Base-by-base conservation (phyloP, 2,113 vertebrate species). In the Myxocyprinus asiaticus region DNA sequence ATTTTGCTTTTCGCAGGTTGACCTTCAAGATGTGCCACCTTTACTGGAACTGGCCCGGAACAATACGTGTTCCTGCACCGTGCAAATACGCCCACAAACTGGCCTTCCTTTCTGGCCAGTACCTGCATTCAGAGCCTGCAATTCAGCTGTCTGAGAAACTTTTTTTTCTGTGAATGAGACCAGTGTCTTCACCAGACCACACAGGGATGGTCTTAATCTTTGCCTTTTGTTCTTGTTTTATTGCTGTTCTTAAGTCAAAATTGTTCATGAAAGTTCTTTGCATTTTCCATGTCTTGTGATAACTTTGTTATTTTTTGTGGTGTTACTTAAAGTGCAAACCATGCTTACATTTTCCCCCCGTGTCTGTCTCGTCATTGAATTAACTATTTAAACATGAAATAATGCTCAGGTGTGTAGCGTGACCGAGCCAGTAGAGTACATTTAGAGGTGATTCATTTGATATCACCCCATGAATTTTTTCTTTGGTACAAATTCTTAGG, bases 1-100 rank as follows among this genome's bases (percentile, higher is more conserved):
- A 12, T 12, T 55, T 55, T 55, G 51, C 51, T 12, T 14, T 43
- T 48, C n/a, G 47, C 88, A 98, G 97, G 92, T 56, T 99, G 85
- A 98, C 98, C 0, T 99, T 95, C 92, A 97, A 99, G 88, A 94
- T 99, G 83, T 96, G 96, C 78, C 97, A 98, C 88, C 84, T 98
- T 55, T 99, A 99, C 90, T 99, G 97, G 97, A 99, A 99, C 87
- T 99, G 96, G 96, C 93, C 97, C 0, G 97, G 97, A 15, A 96
- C 96, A 3, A 88, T 98, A 22, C 85, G 96, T 0, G 96, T 98
- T 15, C 97, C 98, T 0, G 98, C 97, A 0, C 98, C 98, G 0
- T 99, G 97, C 94, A 97, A 95, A 14, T 98, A 99, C 2, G 97
- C 98, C 6, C 98, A 99, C 91, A 98, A 94, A 81, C 62, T 99